phyloP scores from a whole-genome alignment of 2,113 vertebrate species.

The Grus americana region DNA sequence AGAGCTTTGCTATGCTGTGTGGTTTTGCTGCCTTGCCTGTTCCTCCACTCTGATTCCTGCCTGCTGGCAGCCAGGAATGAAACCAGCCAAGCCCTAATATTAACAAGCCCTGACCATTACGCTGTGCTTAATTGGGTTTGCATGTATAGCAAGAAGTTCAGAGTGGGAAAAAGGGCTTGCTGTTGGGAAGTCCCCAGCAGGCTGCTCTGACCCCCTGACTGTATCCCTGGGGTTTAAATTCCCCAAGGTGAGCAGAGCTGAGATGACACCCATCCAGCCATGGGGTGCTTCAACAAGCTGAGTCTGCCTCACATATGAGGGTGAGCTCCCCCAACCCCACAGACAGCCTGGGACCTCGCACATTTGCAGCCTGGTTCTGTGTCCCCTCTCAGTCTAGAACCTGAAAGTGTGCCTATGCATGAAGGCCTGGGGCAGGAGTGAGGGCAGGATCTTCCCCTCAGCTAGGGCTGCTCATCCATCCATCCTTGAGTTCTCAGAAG shows the following conservation, averaged over 20 bases:
- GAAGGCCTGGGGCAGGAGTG: fast-evolving
- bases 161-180: neutral
- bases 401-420: neutral
- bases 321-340: neutral
- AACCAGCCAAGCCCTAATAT: neutral
- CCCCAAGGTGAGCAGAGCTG: neutral
- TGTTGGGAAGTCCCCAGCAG: neutral
- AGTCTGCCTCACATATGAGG: neutral
- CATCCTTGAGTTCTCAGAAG: neutral
- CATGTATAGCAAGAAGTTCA: neutral
- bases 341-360: neutral
- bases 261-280: neutral
- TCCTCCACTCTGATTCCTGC: neutral
- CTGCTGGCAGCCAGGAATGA: neutral
- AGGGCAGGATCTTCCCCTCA: neutral
- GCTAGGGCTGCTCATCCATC: neutral
- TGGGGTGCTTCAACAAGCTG: neutral
- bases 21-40: fast-evolving
- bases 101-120: neutral
- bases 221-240: neutral
- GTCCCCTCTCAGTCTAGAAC: neutral
- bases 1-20: neutral
- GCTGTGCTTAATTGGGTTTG: neutral
- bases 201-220: neutral
- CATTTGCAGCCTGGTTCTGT: neutral